phyloP scores from a whole-genome alignment of 2,888 invertebrate genomes.

The Julus scandinavius region DNA sequence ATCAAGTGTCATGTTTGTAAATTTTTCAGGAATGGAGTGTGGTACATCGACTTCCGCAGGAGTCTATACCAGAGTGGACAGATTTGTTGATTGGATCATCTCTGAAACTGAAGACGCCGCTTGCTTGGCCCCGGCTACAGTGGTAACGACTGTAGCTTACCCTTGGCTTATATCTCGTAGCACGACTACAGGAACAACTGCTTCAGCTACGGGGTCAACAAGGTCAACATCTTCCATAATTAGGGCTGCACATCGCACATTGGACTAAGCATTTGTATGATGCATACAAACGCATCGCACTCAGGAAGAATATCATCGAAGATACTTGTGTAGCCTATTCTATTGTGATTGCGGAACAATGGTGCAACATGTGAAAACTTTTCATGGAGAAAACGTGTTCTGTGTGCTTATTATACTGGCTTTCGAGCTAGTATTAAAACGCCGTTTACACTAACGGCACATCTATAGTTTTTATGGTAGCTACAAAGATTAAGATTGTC shows the following conservation, averaged over 20 bases:
- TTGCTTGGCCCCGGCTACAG: conserved; percentile 51
- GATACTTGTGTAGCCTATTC: neutral
- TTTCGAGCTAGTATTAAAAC: neutral
- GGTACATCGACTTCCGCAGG: conserved; percentile 52
- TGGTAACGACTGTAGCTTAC: conserved; percentile 38
- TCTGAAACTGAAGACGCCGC: conserved; percentile 52
- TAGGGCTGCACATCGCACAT: neutral
- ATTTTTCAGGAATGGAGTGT: conserved; percentile 45
- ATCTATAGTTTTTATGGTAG: too few relatives aligned
- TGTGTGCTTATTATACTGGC: neutral
- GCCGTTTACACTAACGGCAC: neutral
- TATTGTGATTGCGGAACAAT: neutral
- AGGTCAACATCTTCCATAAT: neutral
- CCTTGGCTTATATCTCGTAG: conserved; percentile 50
- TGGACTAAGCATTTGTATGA: neutral
- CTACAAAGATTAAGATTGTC: too few relatives aligned
- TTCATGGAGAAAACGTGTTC: neutral
- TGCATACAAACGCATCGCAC: neutral
- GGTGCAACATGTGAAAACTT: neutral
- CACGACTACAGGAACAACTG: neutral
- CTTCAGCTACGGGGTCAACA: neutral
- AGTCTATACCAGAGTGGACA: conserved; percentile 51
- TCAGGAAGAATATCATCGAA: neutral
- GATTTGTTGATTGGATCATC: conserved; percentile 52
- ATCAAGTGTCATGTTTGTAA: neutral